These are phyloP conservation scores for Hemicordylus capensis DNA, from an alignment of 2,113 vertebrate species.

Conservation along the genomic window DNA sequence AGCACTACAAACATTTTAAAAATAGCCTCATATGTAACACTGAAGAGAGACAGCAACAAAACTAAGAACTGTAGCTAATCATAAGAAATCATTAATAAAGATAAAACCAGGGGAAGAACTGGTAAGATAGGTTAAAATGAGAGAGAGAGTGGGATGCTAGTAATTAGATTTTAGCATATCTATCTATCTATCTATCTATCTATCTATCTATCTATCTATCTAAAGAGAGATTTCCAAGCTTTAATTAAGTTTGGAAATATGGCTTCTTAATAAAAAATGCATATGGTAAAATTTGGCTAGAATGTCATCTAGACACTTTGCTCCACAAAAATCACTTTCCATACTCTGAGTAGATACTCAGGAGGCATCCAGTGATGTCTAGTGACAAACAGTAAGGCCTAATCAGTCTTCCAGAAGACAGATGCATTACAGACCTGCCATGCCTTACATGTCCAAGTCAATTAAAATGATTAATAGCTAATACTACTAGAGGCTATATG, in stretches of 20 bases:
- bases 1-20: not conserved
- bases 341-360: conserved; percentile 69
- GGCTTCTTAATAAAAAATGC: conserved; percentile 45
- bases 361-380: conserved; percentile 69
- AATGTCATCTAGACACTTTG: conserved; percentile 69
- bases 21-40: not conserved
- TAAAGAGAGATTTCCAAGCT: conserved; percentile 44
- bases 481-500: conserved; percentile 38
- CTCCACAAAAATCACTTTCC: conserved; percentile 77
- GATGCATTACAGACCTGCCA: conserved; percentile 79
- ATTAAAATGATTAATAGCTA: conserved; percentile 83
- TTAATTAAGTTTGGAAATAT: conserved; percentile 61
- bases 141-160: conserved; percentile 20
- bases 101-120: not conserved
- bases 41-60: conserved; percentile 1
- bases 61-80: not conserved
- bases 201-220: too few relatives aligned
- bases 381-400: conserved; percentile 69
- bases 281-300: conserved; percentile 66
- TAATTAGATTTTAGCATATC: conserved; percentile 21
- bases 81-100: conserved; percentile 34
- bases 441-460: conserved; percentile 78
- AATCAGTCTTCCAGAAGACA: conserved; percentile 79
- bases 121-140: not conserved
- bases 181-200: too few relatives aligned